Percentiles rank a stretch among this genome's conserved stretches.
Evolutionary conservation across 1,140 invertebrate species (phyloP).

Genomic region (Proctacanthus coquilletti): DNA sequence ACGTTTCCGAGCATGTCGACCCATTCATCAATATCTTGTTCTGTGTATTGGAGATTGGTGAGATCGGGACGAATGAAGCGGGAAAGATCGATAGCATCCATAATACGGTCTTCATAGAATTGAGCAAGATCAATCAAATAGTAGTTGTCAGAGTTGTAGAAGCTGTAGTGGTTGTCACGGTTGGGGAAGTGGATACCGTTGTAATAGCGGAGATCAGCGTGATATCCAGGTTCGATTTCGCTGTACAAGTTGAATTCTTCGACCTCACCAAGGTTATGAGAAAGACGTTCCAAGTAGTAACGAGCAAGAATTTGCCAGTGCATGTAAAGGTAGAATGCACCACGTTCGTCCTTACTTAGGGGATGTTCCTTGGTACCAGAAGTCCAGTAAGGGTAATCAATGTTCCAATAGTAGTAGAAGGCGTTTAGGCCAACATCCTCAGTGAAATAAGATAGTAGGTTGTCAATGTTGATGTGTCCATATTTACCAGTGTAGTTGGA

Average conservation of each 20-base stretch:
- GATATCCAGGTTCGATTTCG: slow-evolving; percentile 37
- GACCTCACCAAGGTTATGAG: slow-evolving; percentile 43
- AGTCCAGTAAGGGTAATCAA: slow-evolving; percentile 36
- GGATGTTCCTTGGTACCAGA: slow-evolving; percentile 28
- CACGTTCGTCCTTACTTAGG: slow-evolving; percentile 37
- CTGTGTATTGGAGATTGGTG: slow-evolving; percentile 30
- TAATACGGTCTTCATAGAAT: slow-evolving; percentile 40
- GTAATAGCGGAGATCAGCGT: slow-evolving; percentile 39
- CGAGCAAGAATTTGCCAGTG: slow-evolving; percentile 45
- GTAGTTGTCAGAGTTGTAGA: slow-evolving; percentile 34
- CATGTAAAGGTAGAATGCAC: slow-evolving; percentile 41
- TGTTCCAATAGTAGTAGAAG: slow-evolving; percentile 42
- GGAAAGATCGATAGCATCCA: slow-evolving; percentile 45
- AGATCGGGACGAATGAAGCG: slow-evolving; percentile 32
- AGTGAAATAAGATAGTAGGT: slow-evolving; percentile 43
- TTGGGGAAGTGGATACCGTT: slow-evolving; percentile 45
- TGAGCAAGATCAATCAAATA: slow-evolving; percentile 29
- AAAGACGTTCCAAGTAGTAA: slow-evolving; percentile 49
- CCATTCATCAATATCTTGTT: slow-evolving; percentile 36
- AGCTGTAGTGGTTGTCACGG: slow-evolving; percentile 37
- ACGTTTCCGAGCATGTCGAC: slow-evolving; percentile 39
- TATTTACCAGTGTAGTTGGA: slow-evolving; percentile 41
- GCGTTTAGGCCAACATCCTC: slow-evolving; percentile 52
- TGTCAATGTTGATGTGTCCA: slow-evolving; percentile 31
- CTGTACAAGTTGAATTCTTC: slow-evolving; percentile 38